Evolutionary conservation across 2,888 invertebrate genomes (phyloP).

Genomic region (Trachelus tabidus): DNA sequence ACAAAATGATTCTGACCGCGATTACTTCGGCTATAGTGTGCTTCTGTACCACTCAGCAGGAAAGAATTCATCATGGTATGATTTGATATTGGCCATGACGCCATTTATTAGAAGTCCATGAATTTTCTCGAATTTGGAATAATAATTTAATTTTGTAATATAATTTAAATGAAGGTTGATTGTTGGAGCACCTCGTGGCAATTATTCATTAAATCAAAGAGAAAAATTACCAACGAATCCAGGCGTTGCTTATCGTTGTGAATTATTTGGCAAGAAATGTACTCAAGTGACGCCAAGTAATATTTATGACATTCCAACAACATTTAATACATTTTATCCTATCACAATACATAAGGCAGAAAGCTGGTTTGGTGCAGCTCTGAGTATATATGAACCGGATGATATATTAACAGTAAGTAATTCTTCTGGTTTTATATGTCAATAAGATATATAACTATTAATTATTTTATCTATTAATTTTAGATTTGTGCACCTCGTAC

Average conservation of each 20-base stretch:
- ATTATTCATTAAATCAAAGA: conserved; percentile 56
- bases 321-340: conserved; percentile 20
- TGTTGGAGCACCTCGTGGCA: conserved; percentile 70
- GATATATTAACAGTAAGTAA: conserved; percentile 48
- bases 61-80: background rate
- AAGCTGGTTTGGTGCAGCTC: conserved; percentile 69
- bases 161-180: conserved; percentile 60
- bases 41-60: conserved; percentile 25
- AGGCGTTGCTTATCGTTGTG: conserved; percentile 70
- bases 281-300: conserved; percentile 26
- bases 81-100: no score
- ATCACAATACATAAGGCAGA: conserved; percentile 56
- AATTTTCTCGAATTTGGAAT: no score
- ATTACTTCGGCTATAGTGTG: conserved; percentile 50
- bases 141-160: no score
- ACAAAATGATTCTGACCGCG: conserved; percentile 11
- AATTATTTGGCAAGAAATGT: conserved; percentile 19
- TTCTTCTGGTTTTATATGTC: background rate
- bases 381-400: conserved; percentile 65
- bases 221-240: conserved; percentile 66
- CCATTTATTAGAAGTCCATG: no score
- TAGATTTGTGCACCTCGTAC: conserved; percentile 50
- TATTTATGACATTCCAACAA: conserved; percentile 25
- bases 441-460: no score
- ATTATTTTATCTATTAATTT: no score